Evolutionary conservation across 2,797 vertebrate species (phyloP).

Genomic region (Dendrocincla fuliginosa): DNA sequence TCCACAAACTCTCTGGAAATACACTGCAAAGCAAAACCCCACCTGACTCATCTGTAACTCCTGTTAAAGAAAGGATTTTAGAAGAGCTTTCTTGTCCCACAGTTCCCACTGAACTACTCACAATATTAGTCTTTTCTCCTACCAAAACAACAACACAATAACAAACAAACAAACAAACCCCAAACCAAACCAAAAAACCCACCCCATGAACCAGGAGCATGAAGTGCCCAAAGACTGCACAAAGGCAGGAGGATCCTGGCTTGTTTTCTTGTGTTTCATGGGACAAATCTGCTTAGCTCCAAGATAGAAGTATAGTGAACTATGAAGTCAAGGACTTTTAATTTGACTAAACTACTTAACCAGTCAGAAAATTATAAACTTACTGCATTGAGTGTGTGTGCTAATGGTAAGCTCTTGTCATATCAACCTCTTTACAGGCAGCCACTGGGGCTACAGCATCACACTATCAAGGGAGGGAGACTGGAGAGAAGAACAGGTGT

Average conservation of each 20-base stretch:
- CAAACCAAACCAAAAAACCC: not conserved
- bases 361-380: not conserved
- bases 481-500: not conserved
- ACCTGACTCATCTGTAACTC: not conserved
- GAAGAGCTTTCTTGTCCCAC: not conserved
- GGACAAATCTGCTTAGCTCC: not conserved
- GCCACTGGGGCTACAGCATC: not conserved
- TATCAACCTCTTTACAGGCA: not conserved
- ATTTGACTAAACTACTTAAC: not conserved
- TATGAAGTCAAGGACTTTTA: not conserved
- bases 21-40: not conserved
- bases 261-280: not conserved
- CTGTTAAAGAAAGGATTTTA: not conserved
- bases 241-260: not conserved
- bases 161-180: not conserved
- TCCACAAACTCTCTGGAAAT: not conserved
- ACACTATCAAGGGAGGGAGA: not conserved
- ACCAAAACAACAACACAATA: not conserved
- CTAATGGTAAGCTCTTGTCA: not conserved
- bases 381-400: not conserved
- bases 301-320: not conserved
- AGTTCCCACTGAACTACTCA: not conserved
- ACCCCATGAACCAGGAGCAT: not conserved
- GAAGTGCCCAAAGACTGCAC: not conserved
- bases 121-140: not conserved